These are phyloP conservation scores for Cebus imitator DNA, from an alignment of 2,113 vertebrate genomes.

Conservation along the genomic window DNA sequence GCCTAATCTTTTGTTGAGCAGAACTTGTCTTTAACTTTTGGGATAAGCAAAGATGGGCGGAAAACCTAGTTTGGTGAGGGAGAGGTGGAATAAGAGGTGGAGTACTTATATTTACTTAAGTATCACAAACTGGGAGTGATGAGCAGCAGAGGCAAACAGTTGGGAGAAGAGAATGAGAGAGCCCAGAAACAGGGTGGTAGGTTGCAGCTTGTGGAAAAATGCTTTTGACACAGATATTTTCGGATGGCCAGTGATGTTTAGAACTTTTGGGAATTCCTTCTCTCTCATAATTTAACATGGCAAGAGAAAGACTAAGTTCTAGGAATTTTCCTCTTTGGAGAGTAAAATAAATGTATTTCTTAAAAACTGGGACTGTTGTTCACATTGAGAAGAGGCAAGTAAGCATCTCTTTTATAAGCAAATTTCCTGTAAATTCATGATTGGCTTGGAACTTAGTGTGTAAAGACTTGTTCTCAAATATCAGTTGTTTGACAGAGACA, in stretches of 20 bases:
- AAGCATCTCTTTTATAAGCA: neutral
- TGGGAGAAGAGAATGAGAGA: neutral
- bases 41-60: neutral
- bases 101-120: neutral
- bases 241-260: neutral
- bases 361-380: neutral
- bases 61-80: neutral
- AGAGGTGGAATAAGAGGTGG: neutral
- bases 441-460: neutral
- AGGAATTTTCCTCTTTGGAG: neutral
- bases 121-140: constrained; percentile 9
- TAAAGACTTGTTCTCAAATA: neutral
- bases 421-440: constrained; percentile 41
- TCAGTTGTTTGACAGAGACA: constrained; percentile 5
- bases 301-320: constrained; percentile 24
- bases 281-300: constrained; percentile 3
- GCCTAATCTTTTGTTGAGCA: neutral
- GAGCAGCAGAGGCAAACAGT: constrained; percentile 6
- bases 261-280: neutral
- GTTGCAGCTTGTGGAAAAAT: neutral
- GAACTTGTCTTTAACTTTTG: constrained; percentile 7
- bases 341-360: neutral
- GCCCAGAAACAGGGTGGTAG: neutral
- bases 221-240: neutral
- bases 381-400: neutral